A percentile compares a stretch with the other conserved stretches of the same genome.
Conservation (phyloP, 2,113 vertebrate genomes). For the Halichoeres trimaculatus region DNA sequence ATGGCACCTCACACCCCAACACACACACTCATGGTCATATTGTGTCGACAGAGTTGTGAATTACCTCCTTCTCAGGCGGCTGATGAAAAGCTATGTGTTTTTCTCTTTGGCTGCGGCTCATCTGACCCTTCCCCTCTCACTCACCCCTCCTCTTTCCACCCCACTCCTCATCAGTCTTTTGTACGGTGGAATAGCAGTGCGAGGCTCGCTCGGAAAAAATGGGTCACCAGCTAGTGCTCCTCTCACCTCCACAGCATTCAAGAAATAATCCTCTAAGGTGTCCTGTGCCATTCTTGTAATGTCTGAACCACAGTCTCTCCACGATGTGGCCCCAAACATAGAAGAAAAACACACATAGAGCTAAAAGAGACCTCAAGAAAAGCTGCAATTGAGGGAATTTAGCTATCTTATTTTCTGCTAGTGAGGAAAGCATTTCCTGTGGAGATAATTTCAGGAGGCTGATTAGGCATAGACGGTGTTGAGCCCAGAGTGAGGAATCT, state of each 20-base stretch:
- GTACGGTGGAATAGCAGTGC: slow-evolving; percentile 65
- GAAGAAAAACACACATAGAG: slow-evolving; percentile 26
- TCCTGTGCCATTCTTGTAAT: slow-evolving; percentile 64
- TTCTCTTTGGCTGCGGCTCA: slow-evolving; percentile 73
- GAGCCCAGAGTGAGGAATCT: slow-evolving; percentile 79
- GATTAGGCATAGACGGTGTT: slow-evolving; percentile 79
- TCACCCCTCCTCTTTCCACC: slow-evolving; percentile 19
- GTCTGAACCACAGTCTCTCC: slow-evolving; percentile 54
- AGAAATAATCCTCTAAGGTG: slow-evolving; percentile 72
- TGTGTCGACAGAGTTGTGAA: slow-evolving; percentile 78
- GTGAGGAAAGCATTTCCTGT: slow-evolving; percentile 75
- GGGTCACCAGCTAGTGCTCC: slow-evolving; percentile 77
- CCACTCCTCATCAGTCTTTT: slow-evolving; percentile 70
- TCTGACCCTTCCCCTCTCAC: slow-evolving; percentile 73
- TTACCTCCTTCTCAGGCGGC: slow-evolving; percentile 74
- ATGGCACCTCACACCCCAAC: slow-evolving; percentile 61
- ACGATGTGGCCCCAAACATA: slow-evolving; percentile 36
- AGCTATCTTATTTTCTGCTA: slow-evolving; percentile 48
- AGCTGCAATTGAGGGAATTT: slow-evolving; percentile 61
- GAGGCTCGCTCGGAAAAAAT: slow-evolving; percentile 71
- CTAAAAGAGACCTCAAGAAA: slow-evolving; percentile 46
- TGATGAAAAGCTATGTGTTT: slow-evolving; percentile 79
- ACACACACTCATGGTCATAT: slow-evolving; percentile 58
- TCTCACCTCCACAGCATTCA: slow-evolving; percentile 74
- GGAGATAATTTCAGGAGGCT: slow-evolving; percentile 79